phyloP scores from a whole-genome alignment of 2,888 invertebrate species.

The Lissonota sp. region DNA sequence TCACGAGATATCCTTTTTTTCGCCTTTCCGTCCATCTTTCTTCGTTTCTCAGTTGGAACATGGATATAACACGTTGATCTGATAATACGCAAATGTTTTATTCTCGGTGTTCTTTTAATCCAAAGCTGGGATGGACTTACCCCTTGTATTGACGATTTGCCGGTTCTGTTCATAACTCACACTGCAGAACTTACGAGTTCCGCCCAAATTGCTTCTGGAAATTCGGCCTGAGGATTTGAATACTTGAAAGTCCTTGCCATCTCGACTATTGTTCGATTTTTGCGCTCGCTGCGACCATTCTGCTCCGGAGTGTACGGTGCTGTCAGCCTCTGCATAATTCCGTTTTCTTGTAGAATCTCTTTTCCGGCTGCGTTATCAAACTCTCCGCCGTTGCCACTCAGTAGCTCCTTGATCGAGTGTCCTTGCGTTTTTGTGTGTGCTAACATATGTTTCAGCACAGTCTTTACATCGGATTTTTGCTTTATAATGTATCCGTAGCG shows the following conservation, averaged over 20 bases:
- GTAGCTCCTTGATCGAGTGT: constrained; percentile 72
- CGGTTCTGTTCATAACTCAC: constrained; percentile 70
- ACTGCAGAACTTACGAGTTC: constrained; percentile 67
- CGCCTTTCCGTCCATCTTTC: constrained; percentile 73
- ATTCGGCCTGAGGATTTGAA: constrained; percentile 67
- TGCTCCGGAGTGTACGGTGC: constrained; percentile 69
- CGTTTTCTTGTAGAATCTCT: constrained; percentile 63
- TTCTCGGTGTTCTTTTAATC: constrained; percentile 66
- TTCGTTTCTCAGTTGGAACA: constrained; percentile 67
- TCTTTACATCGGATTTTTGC: constrained; percentile 71
- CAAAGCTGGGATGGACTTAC: constrained; percentile 72
- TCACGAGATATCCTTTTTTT: constrained; percentile 68
- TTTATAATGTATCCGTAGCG: constrained; percentile 70
- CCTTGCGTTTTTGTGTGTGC: constrained; percentile 66
- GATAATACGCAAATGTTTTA: constrained; percentile 69
- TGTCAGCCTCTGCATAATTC: constrained; percentile 66
- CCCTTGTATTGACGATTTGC: constrained; percentile 67
- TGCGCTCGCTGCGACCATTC: constrained; percentile 68
- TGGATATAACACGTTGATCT: constrained; percentile 67
- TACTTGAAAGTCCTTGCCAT: constrained; percentile 73
- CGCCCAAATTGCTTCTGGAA: constrained; percentile 70
- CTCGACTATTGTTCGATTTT: constrained; percentile 71
- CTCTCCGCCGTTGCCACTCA: constrained; percentile 75
- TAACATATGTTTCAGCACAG: constrained; percentile 66
- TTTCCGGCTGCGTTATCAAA: constrained; percentile 71